Conservation (phyloP, 2,797 vertebrate genomes). For the Prionace glauca region DNA sequence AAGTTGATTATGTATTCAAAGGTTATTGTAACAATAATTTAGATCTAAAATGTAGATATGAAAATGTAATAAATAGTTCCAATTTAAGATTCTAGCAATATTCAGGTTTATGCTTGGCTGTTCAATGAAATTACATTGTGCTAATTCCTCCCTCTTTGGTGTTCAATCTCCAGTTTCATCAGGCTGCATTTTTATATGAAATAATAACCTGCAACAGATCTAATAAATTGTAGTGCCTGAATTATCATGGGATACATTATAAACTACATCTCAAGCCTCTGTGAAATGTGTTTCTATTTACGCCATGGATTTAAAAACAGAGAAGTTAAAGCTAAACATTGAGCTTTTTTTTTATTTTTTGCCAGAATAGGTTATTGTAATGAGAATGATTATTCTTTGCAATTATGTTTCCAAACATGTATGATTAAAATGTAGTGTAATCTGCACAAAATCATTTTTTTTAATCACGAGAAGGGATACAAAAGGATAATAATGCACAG, state of each 20-base stretch:
- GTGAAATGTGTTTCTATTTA: not conserved
- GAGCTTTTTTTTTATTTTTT: not conserved
- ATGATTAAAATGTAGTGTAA: not conserved
- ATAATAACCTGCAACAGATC: not conserved
- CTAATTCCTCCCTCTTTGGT: not conserved
- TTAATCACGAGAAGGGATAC: not conserved
- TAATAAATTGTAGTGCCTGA: not conserved
- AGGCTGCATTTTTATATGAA: not conserved
- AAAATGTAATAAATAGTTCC: not conserved
- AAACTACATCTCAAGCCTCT: not conserved
- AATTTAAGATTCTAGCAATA: not conserved
- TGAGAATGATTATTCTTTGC: not conserved
- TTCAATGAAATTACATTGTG: not conserved
- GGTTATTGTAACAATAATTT: not conserved
- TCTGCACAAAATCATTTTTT: not conserved
- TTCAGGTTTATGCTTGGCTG: not conserved
- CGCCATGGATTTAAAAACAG: not conserved
- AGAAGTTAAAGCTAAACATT: not conserved
- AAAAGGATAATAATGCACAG: not conserved
- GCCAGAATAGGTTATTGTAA: not conserved
- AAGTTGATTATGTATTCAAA: not conserved
- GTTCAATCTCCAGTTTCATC: not conserved
- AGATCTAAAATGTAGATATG: not conserved
- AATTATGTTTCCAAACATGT: not conserved
- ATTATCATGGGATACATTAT: not conserved